A percentile compares a stretch with the other conserved stretches of the same genome.
These are phyloP conservation scores for Rhopalosiphum nymphaeae DNA, from an alignment of 2,888 invertebrate genomes.

Conservation along the genomic window DNA sequence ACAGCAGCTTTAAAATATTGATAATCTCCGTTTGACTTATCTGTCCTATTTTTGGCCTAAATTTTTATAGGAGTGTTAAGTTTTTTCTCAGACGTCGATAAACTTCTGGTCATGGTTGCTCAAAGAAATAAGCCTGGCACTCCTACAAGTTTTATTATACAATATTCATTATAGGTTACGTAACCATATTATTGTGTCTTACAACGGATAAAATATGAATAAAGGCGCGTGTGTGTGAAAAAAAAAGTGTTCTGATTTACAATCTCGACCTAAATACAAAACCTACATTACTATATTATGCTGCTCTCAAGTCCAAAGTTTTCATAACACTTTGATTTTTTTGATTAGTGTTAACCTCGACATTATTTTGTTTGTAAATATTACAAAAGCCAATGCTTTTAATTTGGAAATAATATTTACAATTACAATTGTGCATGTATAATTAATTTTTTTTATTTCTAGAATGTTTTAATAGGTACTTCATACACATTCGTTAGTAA, in stretches of 20 bases:
- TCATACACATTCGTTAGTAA: neutral
- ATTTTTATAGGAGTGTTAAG: conserved; percentile 3
- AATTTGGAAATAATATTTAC: neutral
- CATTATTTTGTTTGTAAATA: conserved; percentile 33
- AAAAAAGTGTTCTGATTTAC: neutral
- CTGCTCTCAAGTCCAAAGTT: conserved; percentile 35
- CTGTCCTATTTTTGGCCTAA: conserved; percentile 15
- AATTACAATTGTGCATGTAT: neutral
- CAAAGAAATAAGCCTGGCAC: neutral
- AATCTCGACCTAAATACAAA: conserved; percentile 36
- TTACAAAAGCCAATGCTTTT: neutral
- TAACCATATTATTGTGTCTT: neutral
- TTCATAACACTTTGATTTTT: neutral
- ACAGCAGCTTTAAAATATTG: neutral
- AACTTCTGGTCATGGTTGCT: neutral
- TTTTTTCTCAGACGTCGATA: neutral
- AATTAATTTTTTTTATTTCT: neutral
- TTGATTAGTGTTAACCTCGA: conserved; percentile 1
- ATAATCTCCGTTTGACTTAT: neutral
- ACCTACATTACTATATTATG: neutral
- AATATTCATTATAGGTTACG: neutral
- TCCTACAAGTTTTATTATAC: neutral
- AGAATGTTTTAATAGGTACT: neutral
- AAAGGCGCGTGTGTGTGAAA: neutral
- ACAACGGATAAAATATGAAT: neutral